Evolutionary conservation across 1,140 invertebrate species (phyloP).

Genomic region (Philopotamus ludificatus): DNA sequence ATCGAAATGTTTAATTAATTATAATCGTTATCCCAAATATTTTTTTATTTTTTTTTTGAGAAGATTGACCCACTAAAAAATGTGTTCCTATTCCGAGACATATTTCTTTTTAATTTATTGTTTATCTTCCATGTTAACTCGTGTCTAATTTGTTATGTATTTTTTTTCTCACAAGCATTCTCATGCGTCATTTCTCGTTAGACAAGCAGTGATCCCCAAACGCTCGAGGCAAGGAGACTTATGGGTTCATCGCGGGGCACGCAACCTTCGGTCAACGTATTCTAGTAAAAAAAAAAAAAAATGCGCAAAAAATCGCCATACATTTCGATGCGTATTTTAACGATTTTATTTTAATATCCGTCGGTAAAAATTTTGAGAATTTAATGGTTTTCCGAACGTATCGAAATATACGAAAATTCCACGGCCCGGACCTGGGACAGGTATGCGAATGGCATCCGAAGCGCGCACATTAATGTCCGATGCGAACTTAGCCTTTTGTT

Average conservation of each 20-base stretch:
- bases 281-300: too few species aligned
- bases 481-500: slow-evolving; percentile 22
- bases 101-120: slow-evolving; percentile 19
- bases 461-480: slow-evolving; percentile 28
- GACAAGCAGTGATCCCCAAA: slow-evolving; percentile 25
- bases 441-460: slow-evolving; percentile 31
- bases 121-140: slow-evolving; percentile 13
- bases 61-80: neutral
- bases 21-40: too few species aligned
- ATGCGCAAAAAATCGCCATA: too few species aligned
- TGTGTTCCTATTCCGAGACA: neutral
- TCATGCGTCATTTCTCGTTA: slow-evolving; percentile 26
- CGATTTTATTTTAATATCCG: too few species aligned
- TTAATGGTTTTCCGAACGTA: neutral
- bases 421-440: neutral
- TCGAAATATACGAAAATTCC: slow-evolving; percentile 14
- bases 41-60: too few species aligned
- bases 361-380: too few species aligned
- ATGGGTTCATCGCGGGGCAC: neutral
- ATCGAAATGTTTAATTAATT: too few species aligned
- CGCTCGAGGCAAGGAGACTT: slow-evolving; percentile 24
- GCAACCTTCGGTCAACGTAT: neutral
- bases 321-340: too few species aligned
- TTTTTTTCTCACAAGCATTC: slow-evolving; percentile 18
- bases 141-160: slow-evolving; percentile 24